Conservation (phyloP, 2,113 vertebrate species). For the Tragelaphus scriptus region DNA sequence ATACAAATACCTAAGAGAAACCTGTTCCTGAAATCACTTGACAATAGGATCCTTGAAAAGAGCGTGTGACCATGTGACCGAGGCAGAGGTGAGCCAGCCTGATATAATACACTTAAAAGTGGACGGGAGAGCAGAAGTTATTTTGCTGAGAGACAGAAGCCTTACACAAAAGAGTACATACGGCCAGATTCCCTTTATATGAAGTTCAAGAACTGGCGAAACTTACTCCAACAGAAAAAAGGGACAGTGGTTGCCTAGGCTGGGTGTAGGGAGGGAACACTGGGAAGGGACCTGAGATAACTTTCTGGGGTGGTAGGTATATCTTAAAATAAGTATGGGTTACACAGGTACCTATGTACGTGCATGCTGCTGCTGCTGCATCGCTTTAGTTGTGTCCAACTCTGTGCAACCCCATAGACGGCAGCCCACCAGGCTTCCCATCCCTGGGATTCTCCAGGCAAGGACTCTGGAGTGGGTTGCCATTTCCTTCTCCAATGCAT, state of each 20-base stretch:
- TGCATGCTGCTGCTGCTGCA: background rate
- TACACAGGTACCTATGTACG: fast-evolving
- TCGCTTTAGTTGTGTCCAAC: background rate
- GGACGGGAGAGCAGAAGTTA: background rate
- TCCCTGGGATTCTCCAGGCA: background rate
- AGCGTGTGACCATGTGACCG: fast-evolving
- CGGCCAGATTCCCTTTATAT: background rate
- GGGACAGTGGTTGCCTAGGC: background rate
- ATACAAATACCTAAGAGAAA: background rate
- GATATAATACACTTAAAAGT: background rate
- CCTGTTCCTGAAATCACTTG: background rate
- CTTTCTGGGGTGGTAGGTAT: fast-evolving
- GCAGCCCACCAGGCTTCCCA: too few species aligned
- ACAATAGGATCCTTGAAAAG: background rate
- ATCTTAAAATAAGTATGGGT: background rate
- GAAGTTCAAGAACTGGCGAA: background rate
- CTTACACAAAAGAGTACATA: background rate
- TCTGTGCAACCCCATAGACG: background rate
- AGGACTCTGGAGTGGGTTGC: too few species aligned
- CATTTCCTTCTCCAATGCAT: too few species aligned
- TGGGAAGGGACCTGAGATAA: background rate
- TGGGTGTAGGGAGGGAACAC: background rate
- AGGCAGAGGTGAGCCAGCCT: background rate
- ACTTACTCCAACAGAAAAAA: background rate
- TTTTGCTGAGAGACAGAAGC: background rate